Conservation (phyloP, 2,888 invertebrate species). For the Eutolmus rufibarbis region DNA sequence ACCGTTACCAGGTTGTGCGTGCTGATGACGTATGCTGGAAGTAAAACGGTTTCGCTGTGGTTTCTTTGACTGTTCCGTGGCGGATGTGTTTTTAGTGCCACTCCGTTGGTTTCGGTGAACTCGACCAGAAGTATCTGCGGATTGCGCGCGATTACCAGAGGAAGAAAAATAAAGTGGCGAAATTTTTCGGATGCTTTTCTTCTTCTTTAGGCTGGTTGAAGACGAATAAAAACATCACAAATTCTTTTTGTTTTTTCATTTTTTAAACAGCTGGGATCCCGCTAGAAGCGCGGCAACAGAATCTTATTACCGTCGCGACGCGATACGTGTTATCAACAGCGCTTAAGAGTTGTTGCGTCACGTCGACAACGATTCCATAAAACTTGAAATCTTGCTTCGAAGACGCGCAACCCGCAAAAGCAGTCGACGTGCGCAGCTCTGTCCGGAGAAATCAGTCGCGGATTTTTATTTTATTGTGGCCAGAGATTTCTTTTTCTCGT, state of each 20-base stretch:
- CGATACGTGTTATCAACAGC: background rate
- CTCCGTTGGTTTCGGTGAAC: background rate
- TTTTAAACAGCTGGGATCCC: background rate
- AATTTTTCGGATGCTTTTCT: background rate
- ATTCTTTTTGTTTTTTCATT: background rate
- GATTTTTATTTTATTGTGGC: background rate
- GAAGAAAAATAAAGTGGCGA: background rate
- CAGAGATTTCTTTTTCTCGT: background rate
- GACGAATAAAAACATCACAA: background rate
- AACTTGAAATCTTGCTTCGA: background rate
- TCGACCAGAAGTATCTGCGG: background rate
- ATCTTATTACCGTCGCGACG: background rate
- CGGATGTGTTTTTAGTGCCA: slow-evolving; percentile 26
- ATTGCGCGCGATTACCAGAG: background rate
- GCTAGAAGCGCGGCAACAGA: background rate
- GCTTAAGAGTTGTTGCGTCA: background rate
- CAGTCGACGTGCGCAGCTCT: background rate
- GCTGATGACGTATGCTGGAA: slow-evolving; percentile 37
- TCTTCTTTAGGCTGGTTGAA: background rate
- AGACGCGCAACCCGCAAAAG: background rate
- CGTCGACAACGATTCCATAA: background rate
- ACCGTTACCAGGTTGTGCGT: slow-evolving; percentile 32
- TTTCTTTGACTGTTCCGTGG: slow-evolving; percentile 8
- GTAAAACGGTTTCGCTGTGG: slow-evolving; percentile 32
- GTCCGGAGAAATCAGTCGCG: background rate